phyloP scores from a whole-genome alignment of 53 echinoderm and acorn worm species.

The Luidia sarsii region DNA sequence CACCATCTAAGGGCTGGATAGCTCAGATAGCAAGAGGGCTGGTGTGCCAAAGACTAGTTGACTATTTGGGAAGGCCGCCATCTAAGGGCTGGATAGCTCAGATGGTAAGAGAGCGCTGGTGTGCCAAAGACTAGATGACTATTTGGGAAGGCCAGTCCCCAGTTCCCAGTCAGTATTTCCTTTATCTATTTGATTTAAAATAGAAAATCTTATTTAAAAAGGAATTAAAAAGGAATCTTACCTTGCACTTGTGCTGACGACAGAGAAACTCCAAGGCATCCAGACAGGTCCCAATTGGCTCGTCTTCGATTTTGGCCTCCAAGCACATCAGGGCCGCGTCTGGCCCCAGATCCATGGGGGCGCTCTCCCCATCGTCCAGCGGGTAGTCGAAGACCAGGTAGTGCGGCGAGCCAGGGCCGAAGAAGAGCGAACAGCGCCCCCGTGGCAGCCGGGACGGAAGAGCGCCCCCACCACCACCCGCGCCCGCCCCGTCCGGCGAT shows the following conservation, averaged over 20 bases:
- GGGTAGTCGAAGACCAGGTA: conserved; percentile 59
- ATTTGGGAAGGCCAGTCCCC: too few relatives aligned
- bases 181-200: too few relatives aligned
- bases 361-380: conserved; percentile 34
- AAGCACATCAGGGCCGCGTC: conserved; percentile 18
- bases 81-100: too few relatives aligned
- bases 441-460: conserved; percentile 3
- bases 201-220: too few relatives aligned
- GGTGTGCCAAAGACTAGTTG: too few relatives aligned
- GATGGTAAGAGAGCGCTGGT: too few relatives aligned
- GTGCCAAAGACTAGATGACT: too few relatives aligned
- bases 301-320: conserved; percentile 1
- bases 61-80: too few relatives aligned
- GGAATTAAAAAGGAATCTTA: not conserved
- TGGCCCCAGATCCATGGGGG: not conserved
- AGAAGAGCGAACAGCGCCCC: conserved; percentile 41
- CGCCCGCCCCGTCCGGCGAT: not conserved
- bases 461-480: not conserved
- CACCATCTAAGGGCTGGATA: too few relatives aligned
- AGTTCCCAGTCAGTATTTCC: too few relatives aligned
- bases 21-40: too few relatives aligned
- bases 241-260: conserved; percentile 22
- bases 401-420: conserved; percentile 6
- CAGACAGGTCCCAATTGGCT: conserved; percentile 15
- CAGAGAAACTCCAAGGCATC: conserved; percentile 46